A percentile compares a stretch with the other conserved stretches of the same genome.
phyloP scores from a whole-genome alignment of 2,113 vertebrate species.

The Macquaria australasica region DNA sequence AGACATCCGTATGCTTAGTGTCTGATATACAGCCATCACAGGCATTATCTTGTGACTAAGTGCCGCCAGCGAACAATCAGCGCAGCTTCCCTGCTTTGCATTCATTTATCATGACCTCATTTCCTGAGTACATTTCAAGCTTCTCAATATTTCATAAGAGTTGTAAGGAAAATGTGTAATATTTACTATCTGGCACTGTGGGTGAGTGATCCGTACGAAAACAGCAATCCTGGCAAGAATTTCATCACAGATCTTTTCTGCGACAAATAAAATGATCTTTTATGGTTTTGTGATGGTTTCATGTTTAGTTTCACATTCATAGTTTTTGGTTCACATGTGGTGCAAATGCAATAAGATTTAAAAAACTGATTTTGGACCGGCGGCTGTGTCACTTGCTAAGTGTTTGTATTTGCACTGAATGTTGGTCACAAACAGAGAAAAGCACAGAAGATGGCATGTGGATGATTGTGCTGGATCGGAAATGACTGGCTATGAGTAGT shows the following conservation, averaged over 20 bases:
- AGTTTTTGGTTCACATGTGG: constrained; percentile 10
- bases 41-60: constrained; percentile 40
- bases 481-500: constrained; percentile 9
- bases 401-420: constrained; percentile 21
- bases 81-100: constrained; percentile 43
- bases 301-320: constrained; percentile 8
- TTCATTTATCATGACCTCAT: constrained; percentile 68
- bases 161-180: constrained; percentile 64
- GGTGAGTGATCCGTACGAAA: constrained; percentile 16
- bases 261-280: constrained; percentile 27
- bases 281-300: constrained; percentile 21
- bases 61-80: constrained; percentile 24
- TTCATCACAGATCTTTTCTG: constrained; percentile 30
- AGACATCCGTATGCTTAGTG: background rate
- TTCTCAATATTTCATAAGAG: constrained; percentile 69
- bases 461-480: constrained; percentile 6
- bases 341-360: background rate
- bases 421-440: constrained; percentile 13
- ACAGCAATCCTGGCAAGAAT: constrained; percentile 30
- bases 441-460: background rate
- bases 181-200: constrained; percentile 46
- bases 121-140: constrained; percentile 65
- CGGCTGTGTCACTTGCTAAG: background rate
- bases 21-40: constrained; percentile 33
- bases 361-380: background rate